phyloP scores from a whole-genome alignment of 2,797 vertebrate species.

The Protosalanx chinensis region DNA sequence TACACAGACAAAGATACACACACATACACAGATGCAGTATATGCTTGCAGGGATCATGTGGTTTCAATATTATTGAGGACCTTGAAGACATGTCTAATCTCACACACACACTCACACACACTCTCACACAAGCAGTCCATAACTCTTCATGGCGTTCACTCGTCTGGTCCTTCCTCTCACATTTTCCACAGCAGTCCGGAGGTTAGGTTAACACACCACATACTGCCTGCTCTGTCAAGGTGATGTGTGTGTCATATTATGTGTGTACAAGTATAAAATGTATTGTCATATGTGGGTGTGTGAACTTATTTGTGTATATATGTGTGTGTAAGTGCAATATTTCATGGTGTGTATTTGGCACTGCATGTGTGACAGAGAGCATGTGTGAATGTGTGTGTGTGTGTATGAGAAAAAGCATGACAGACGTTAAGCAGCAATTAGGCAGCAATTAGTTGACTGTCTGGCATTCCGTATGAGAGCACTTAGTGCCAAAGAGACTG shows the following conservation, averaged over 20 bases:
- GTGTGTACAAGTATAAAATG: neutral
- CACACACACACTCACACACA: slow-evolving; percentile 1
- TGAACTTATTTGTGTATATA: neutral
- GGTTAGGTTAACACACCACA: neutral
- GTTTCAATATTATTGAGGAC: neutral
- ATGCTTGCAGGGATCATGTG: slow-evolving; percentile 10
- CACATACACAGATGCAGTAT: neutral
- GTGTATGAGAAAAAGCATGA: slow-evolving; percentile 21
- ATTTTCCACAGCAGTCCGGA: slow-evolving; percentile 1
- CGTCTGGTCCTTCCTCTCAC: neutral
- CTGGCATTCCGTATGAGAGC: slow-evolving; percentile 36
- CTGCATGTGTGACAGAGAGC: too few species aligned
- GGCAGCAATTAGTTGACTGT: slow-evolving; percentile 44
- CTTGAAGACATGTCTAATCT: neutral
- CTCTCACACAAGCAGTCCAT: neutral
- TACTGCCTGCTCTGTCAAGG: neutral
- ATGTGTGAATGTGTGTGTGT: neutral
- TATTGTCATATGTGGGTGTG: neutral
- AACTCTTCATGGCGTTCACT: neutral
- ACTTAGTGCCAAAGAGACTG: slow-evolving; percentile 17
- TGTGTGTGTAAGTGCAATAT: neutral
- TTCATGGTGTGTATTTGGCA: slow-evolving; percentile 8
- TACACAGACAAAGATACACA: neutral
- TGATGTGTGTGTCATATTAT: neutral
- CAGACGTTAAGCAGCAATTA: slow-evolving; percentile 45